Conservation (phyloP, 1,140 invertebrate genomes). For the Rhagoletis pomonella region DNA sequence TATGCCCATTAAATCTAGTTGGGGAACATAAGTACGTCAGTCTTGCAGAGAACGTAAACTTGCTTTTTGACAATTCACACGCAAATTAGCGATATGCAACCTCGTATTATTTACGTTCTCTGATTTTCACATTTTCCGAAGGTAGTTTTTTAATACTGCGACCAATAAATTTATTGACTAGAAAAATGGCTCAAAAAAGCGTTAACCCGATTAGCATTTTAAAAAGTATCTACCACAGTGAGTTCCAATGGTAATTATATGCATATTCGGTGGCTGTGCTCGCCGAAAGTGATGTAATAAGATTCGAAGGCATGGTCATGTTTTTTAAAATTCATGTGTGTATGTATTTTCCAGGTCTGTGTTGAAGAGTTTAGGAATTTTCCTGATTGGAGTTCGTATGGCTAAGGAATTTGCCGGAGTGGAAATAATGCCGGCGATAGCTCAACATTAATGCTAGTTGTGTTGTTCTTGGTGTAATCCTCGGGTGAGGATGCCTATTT, state of each 20-base stretch:
- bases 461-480: background rate
- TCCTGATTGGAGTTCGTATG: slow-evolving; percentile 80
- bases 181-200: slow-evolving; percentile 67
- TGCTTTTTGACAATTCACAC: no score
- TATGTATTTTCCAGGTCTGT: slow-evolving; percentile 77
- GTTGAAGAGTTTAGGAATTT: slow-evolving; percentile 82
- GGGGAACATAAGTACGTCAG: no score
- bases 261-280: background rate
- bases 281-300: background rate
- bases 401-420: slow-evolving; percentile 81
- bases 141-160: background rate
- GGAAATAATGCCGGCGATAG: slow-evolving; percentile 78
- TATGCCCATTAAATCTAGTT: no score
- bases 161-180: background rate
- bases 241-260: slow-evolving; percentile 76
- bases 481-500: background rate
- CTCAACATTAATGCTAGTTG: slow-evolving; percentile 68
- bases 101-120: no score
- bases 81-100: no score
- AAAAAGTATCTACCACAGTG: slow-evolving; percentile 75
- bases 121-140: no score
- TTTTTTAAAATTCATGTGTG: slow-evolving; percentile 35
- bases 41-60: no score
- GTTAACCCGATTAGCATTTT: slow-evolving; percentile 67
- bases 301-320: background rate